A percentile compares a stretch with the other conserved stretches of the same genome.
phyloP scores from a whole-genome alignment of 2,888 invertebrate species.

The Cephus pygmeus region DNA sequence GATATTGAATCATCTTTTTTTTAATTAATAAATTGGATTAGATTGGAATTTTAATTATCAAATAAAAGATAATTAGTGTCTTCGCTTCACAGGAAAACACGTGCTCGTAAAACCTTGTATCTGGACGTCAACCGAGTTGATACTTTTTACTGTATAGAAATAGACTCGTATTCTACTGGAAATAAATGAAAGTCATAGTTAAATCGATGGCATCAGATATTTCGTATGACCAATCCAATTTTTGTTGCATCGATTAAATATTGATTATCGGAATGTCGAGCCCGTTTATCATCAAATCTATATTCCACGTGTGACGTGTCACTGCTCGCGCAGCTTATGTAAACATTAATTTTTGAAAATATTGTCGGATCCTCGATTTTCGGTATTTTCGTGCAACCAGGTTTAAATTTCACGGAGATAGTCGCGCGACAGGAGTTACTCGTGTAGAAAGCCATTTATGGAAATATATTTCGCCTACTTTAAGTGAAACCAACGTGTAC shows the following conservation, averaged over 20 bases:
- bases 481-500: not conserved
- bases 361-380: not conserved
- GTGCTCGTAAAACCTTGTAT: not conserved
- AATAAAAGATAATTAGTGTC: no score
- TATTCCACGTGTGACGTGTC: not conserved
- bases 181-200: not conserved
- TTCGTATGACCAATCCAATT: not conserved
- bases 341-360: not conserved
- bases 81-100: not conserved
- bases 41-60: no score
- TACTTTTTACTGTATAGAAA: not conserved
- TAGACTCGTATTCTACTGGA: not conserved
- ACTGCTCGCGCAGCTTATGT: no score
- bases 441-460: not conserved
- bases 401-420: not conserved
- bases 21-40: no score
- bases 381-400: not conserved
- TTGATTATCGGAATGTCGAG: not conserved
- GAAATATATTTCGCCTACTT: not conserved
- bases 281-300: not conserved
- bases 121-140: not conserved
- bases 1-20: not conserved
- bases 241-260: not conserved
- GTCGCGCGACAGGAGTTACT: not conserved
- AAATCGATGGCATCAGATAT: not conserved